Evolutionary conservation across 2,888 invertebrate genomes (phyloP).

Genomic region (Teleogryllus oceanicus): DNA sequence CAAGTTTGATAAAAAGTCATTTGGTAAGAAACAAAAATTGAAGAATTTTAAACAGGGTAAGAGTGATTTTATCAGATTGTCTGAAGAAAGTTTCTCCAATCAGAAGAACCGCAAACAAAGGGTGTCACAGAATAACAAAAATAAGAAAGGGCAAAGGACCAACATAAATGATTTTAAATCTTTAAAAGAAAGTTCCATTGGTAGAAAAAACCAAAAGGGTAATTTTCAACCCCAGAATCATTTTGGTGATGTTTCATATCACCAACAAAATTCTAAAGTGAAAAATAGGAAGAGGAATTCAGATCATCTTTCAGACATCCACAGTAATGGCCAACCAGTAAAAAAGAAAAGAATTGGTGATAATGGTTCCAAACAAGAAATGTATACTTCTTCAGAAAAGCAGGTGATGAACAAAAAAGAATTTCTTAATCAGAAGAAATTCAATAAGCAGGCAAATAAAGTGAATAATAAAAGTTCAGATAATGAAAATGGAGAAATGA

Average conservation of each 20-base stretch:
- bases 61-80: constrained; percentile 18
- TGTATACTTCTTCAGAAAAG: constrained; percentile 36
- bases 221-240: too few relatives aligned
- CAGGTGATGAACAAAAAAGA: constrained; percentile 32
- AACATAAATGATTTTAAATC: too few relatives aligned
- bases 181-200: too few relatives aligned
- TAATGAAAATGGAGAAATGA: background rate
- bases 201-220: background rate
- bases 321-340: background rate
- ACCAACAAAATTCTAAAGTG: background rate
- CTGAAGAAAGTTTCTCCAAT: background rate
- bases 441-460: background rate
- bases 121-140: too few relatives aligned
- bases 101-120: background rate
- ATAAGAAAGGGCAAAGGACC: too few relatives aligned
- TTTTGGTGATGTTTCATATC: too few relatives aligned
- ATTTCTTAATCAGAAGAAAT: background rate
- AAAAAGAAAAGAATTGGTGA: background rate
- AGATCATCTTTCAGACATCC: background rate
- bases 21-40: constrained; percentile 37
- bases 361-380: background rate
- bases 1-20: constrained; percentile 12
- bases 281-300: background rate
- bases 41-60: constrained; percentile 33
- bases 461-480: background rate